These are phyloP conservation scores for Agonum fuliginosum DNA, from an alignment of 2,888 invertebrate genomes.

Conservation along the genomic window DNA sequence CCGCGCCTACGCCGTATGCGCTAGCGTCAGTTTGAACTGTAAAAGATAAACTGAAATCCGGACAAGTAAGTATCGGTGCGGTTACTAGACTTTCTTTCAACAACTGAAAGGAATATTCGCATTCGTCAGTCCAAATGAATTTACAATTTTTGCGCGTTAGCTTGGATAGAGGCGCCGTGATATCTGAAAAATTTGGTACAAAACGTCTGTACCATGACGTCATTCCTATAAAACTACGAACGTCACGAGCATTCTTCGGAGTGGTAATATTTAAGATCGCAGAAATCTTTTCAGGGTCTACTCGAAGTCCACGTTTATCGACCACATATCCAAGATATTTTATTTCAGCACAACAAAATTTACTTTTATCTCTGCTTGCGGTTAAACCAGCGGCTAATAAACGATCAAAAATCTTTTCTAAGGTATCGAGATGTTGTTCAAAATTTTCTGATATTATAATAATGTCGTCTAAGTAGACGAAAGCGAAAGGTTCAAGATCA, in stretches of 20 bases:
- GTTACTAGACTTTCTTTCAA: neutral
- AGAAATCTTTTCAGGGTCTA: conserved; percentile 58
- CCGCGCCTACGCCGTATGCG: conserved; percentile 27
- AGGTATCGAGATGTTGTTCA: neutral
- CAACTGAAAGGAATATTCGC: neutral
- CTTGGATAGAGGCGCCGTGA: neutral
- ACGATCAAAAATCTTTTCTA: neutral
- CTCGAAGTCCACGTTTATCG: conserved; percentile 61
- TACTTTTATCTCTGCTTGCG: neutral
- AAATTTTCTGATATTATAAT: neutral
- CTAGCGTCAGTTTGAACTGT: conserved; percentile 37
- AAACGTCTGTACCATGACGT: conserved; percentile 57
- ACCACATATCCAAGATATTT: conserved; percentile 66
- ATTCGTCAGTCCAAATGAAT: conserved; percentile 1
- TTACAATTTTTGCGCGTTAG: neutral
- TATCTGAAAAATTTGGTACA: neutral
- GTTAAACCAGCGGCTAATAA: neutral
- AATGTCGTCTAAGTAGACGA: neutral
- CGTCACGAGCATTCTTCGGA: conserved; percentile 41
- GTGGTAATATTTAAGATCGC: conserved; percentile 59
- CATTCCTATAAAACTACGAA: conserved; percentile 57
- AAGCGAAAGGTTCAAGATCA: neutral
- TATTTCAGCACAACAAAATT: conserved; percentile 57
- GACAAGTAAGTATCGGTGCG: conserved; percentile 40
- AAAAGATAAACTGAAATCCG: conserved; percentile 20